phyloP scores from a whole-genome alignment of 2,797 vertebrate genomes.

The Alcedo atthis region DNA sequence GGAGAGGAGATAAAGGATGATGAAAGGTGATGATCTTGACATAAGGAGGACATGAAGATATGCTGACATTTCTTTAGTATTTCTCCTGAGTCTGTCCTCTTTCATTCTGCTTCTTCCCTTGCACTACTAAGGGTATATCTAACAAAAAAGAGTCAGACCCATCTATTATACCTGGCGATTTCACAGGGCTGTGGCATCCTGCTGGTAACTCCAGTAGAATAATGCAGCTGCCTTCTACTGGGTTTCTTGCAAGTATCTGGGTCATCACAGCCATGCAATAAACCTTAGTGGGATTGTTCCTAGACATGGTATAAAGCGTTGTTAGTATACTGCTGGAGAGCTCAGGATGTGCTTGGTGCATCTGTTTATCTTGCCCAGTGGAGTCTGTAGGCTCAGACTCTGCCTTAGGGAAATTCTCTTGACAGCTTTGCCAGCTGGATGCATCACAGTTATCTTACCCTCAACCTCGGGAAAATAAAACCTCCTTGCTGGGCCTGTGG shows the following conservation, averaged over 20 bases:
- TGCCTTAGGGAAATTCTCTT: conserved; percentile 48
- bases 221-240: background rate
- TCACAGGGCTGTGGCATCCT: conserved; percentile 5
- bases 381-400: conserved; percentile 25
- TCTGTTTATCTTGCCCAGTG: conserved; percentile 47
- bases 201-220: background rate
- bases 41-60: background rate
- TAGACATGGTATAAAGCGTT: background rate
- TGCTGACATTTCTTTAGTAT: background rate
- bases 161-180: conserved; percentile 25
- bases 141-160: background rate
- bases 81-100: background rate
- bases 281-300: conserved; percentile 15
- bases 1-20: background rate
- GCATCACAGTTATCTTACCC: conserved; percentile 28
- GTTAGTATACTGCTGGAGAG: background rate
- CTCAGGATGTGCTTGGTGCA: conserved; percentile 1
- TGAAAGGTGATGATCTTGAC: background rate
- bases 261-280: conserved; percentile 4
- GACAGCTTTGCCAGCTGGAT: conserved; percentile 55
- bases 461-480: conserved; percentile 31
- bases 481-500: conserved; percentile 6
- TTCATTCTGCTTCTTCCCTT: background rate
- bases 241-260: conserved; percentile 32
- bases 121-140: background rate